Evolutionary conservation across 1,140 invertebrate species (phyloP).

Genomic region (Chironomus tepperi): DNA sequence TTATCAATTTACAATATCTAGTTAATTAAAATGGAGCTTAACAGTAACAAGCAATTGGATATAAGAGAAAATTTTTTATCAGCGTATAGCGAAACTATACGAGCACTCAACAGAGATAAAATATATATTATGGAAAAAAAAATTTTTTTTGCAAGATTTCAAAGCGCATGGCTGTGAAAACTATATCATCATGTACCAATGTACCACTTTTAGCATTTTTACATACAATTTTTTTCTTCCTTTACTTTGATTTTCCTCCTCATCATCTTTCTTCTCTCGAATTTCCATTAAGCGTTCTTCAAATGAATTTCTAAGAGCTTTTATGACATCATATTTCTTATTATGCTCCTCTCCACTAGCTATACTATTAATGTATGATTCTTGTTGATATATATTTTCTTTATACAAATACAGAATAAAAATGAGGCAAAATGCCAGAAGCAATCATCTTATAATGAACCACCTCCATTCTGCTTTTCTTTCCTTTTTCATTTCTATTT

Average conservation of each 20-base stretch:
- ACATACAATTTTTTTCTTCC: background rate
- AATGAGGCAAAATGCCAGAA: too few relatives aligned
- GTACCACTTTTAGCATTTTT: slow-evolving; percentile 12
- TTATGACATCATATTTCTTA: background rate
- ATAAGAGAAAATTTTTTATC: too few relatives aligned
- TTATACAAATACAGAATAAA: too few relatives aligned
- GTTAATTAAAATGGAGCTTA: background rate
- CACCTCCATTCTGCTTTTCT: too few relatives aligned
- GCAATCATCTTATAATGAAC: too few relatives aligned
- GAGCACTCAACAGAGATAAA: background rate
- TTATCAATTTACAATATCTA: background rate
- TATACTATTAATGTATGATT: too few relatives aligned
- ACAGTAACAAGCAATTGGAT: too few relatives aligned
- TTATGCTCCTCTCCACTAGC: background rate
- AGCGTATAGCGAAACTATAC: too few relatives aligned
- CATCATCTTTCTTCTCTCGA: background rate
- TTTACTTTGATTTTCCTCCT: background rate
- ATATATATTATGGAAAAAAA: background rate
- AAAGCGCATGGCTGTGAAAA: slow-evolving; percentile 5
- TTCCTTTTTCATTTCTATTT: too few relatives aligned
- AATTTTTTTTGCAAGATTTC: background rate
- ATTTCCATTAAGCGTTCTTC: background rate
- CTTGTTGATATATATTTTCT: too few relatives aligned
- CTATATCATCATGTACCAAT: slow-evolving; percentile 1
- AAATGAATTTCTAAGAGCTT: background rate